Evolutionary conservation across 2,113 vertebrate species (phyloP).

Genomic region (Alexandromys fortis): DNA sequence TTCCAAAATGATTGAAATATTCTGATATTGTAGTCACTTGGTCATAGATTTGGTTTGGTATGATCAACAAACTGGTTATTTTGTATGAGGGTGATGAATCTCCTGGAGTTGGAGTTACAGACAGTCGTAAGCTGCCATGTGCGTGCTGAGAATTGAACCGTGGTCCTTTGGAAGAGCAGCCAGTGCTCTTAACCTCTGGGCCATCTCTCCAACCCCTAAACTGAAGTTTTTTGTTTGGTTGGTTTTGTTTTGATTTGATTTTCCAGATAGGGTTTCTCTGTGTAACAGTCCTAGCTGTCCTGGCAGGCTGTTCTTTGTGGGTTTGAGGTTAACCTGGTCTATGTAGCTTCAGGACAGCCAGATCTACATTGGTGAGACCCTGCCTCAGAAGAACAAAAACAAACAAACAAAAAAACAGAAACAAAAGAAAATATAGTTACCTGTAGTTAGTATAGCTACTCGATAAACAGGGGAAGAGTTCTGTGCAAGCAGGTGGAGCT

Average conservation of each 20-base stretch:
- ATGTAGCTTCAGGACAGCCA: neutral
- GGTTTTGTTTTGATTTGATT: too few relatives aligned
- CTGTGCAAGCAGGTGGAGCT: neutral
- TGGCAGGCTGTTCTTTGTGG: neutral
- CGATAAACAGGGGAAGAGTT: neutral
- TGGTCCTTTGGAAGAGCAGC: too few relatives aligned
- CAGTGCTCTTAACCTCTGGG: too few relatives aligned
- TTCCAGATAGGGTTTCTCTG: too few relatives aligned
- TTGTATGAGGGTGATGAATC: too few relatives aligned
- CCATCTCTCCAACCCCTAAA: neutral
- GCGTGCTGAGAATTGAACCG: too few relatives aligned
- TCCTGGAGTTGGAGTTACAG: too few relatives aligned
- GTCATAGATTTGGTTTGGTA: neutral
- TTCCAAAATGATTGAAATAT: neutral
- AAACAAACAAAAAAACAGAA: neutral
- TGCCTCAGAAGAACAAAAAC: neutral
- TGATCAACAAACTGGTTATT: neutral
- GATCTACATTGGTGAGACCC: neutral
- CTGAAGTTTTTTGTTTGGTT: neutral
- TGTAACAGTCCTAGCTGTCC: too few relatives aligned
- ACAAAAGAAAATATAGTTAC: neutral
- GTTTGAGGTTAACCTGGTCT: neutral
- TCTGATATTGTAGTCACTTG: neutral
- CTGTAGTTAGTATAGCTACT: neutral
- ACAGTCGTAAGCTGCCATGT: too few relatives aligned